Evolutionary conservation across 1,140 invertebrate species (phyloP), one percentile per base, ranked within the genome.

Genomic region (Drosophila hydei): DNA sequence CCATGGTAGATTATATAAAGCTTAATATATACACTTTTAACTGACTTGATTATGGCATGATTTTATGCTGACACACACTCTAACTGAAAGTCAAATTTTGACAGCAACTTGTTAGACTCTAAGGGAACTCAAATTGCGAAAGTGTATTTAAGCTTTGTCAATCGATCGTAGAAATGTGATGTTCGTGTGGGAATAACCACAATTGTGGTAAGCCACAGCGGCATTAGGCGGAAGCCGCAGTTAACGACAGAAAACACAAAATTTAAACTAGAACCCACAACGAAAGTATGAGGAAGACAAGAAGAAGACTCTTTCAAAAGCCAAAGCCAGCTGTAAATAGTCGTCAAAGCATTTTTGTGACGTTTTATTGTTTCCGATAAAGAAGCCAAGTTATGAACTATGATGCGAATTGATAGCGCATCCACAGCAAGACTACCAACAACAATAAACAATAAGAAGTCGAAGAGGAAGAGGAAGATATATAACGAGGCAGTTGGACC

Each of bases 181-280:
- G 27, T 56, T 72, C n/a, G 14, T 42, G 74, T 77, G 78, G 60
- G 74, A 81, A 80, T 77, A 81, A 74, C 74, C 76, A 63, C 74
- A 80, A 81, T 62, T 36, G 74, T 81, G 40, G 73, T 77, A 77
- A 73, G 63, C 78, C 69, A 62, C 73, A 68, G 63, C 61, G 25
- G 69, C 76, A 80, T 67, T 56, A 70, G 78, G 62, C 78, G 78
- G 78, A 80, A 80, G 23, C 33, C 36, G 48, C 48, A 61, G 40
- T 36, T 18, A 30, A 43, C 54, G 54, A 79, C 70, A 74, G 70
- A 70, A 78, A 23, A 43, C 21, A 21, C 2, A 54, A 52, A 11
- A 33, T 33, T 42, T 42, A 43, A 56, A 64, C 16, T 18, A 50
- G 36, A 73, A 59, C 51, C 52, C 25, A 42, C 11, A 60, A 52